phyloP scores from a whole-genome alignment of 2,888 invertebrate species.

The Argyra leucocephala region DNA sequence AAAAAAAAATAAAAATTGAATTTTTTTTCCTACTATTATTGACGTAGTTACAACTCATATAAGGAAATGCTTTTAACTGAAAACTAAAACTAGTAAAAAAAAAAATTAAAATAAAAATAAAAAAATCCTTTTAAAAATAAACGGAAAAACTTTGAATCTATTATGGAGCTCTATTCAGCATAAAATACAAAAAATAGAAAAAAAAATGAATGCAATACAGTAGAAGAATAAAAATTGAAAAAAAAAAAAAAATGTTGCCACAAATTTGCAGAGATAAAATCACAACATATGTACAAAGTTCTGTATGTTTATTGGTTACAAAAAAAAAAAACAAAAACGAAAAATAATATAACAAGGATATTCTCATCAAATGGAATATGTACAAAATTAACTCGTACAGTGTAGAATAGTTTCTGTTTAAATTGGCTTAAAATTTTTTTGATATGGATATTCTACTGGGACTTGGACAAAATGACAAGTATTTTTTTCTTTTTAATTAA shows the following conservation, averaged over 20 bases:
- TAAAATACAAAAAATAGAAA: background rate
- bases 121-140: background rate
- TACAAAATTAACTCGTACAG: background rate
- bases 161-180: background rate
- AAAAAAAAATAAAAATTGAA: background rate
- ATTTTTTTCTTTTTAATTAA: too few species aligned
- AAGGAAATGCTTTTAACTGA: background rate
- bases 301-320: background rate
- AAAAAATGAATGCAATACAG: background rate
- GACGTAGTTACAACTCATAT: background rate
- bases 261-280: background rate
- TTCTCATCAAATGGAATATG: background rate
- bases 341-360: background rate
- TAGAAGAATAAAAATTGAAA: too few species aligned
- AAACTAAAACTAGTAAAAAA: background rate
- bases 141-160: background rate
- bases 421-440: too few species aligned
- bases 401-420: background rate
- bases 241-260: background rate
- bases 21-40: background rate
- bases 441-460: too few species aligned
- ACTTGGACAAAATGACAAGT: too few species aligned
- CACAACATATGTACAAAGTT: slow-evolving; percentile 4
- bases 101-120: background rate
- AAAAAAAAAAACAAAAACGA: background rate